These are phyloP conservation scores for Dryoscopus gambensis DNA, from an alignment of 2,113 vertebrate species.

Conservation along the genomic window DNA sequence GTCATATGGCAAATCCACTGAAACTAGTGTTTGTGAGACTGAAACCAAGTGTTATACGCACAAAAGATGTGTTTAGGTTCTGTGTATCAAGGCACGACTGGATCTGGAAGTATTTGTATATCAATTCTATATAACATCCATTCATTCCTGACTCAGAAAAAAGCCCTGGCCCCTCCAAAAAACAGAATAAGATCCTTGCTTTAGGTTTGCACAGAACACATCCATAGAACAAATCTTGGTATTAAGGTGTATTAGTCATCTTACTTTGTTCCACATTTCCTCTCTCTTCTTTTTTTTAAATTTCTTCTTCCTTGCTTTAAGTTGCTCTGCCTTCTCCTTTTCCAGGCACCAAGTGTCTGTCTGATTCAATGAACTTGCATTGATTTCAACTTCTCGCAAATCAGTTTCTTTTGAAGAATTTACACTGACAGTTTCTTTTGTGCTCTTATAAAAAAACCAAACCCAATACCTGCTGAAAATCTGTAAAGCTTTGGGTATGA, in stretches of 20 bases:
- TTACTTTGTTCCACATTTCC: not conserved
- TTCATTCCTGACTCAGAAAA: not conserved
- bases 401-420: not conserved
- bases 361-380: not conserved
- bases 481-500: not conserved
- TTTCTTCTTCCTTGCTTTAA: not conserved
- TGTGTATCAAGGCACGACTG: not conserved
- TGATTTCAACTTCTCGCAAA: not conserved
- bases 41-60: accelerated
- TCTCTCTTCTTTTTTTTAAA: not conserved
- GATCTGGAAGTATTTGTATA: not conserved
- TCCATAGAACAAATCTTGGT: not conserved
- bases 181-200: not conserved
- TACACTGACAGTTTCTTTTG: not conserved
- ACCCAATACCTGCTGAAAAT: not conserved
- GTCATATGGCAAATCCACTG: not conserved
- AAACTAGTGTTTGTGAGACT: not conserved
- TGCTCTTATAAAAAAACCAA: not conserved
- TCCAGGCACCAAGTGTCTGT: not conserved
- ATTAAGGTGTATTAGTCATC: not conserved
- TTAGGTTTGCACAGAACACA: not conserved
- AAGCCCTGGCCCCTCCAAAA: not conserved
- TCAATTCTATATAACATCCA: not conserved
- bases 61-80: not conserved
- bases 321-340: not conserved